These are phyloP conservation scores for Drosophila malerkotliana DNA, from an alignment of 1,140 invertebrate genomes.

Conservation along the genomic window DNA sequence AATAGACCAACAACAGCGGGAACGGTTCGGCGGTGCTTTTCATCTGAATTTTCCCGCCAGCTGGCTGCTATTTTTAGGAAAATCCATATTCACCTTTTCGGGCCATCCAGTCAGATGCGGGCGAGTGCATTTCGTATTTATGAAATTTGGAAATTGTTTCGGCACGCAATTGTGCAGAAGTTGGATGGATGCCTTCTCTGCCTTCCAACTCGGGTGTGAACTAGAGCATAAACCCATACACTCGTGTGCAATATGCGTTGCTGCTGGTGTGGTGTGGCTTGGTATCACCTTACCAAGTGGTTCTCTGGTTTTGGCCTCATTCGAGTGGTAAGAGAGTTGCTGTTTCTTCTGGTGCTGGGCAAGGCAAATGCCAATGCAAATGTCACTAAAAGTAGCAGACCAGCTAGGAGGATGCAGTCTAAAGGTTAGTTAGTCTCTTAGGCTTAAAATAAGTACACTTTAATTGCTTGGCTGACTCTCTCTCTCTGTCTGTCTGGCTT, in stretches of 20 bases:
- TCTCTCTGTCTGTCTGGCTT: slow-evolving; percentile 26
- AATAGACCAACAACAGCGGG: slow-evolving; percentile 9
- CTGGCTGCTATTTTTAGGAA: slow-evolving; percentile 29
- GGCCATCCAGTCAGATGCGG: slow-evolving; percentile 55
- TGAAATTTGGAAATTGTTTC: slow-evolving; percentile 72
- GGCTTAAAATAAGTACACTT: slow-evolving; percentile 24
- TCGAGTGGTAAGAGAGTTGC: slow-evolving; percentile 10
- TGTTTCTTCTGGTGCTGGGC: slow-evolving; percentile 15
- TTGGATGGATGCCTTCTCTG: slow-evolving; percentile 14
- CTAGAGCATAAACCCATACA: slow-evolving; percentile 73
- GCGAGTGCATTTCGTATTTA: slow-evolving; percentile 75
- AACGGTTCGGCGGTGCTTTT: too few relatives aligned
- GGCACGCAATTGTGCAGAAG: slow-evolving; percentile 77
- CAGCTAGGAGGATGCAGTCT: neutral
- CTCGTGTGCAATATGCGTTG: slow-evolving; percentile 66
- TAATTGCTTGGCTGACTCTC: slow-evolving; percentile 64
- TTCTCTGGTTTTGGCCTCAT: slow-evolving; percentile 44
- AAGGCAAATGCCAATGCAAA: slow-evolving; percentile 69
- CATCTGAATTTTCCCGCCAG: slow-evolving; percentile 9
- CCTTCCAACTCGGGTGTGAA: slow-evolving; percentile 68
- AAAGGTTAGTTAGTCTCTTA: slow-evolving; percentile 25
- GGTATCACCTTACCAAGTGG: slow-evolving; percentile 42
- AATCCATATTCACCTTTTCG: slow-evolving; percentile 7
- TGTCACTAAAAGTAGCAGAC: slow-evolving; percentile 35
- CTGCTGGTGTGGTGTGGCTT: slow-evolving; percentile 2